Evolutionary conservation across 1,140 invertebrate genomes (phyloP).

Genomic region (Aphaenogaster ashmeadi): DNA sequence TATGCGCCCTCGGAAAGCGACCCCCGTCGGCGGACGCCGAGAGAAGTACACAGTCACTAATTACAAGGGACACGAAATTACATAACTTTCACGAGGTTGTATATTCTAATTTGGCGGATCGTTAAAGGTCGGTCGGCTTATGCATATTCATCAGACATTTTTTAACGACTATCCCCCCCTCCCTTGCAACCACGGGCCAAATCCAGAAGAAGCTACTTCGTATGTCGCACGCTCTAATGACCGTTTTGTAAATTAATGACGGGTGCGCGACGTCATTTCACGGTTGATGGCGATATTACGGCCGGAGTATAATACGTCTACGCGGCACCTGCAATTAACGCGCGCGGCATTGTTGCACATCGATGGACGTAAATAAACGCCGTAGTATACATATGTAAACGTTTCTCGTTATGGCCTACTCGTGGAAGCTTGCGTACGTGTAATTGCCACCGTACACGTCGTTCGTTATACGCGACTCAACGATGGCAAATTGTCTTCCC

Average conservation of each 20-base stretch:
- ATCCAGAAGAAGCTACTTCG: slow-evolving; percentile 58
- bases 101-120: slow-evolving; percentile 79
- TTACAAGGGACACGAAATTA: slow-evolving; percentile 76
- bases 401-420: slow-evolving; percentile 66
- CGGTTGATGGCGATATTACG: slow-evolving; percentile 64
- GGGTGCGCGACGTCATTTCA: slow-evolving; percentile 59
- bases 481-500: slow-evolving; percentile 58
- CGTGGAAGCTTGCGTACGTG: slow-evolving; percentile 29
- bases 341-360: slow-evolving; percentile 69
- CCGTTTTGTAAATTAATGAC: slow-evolving; percentile 76
- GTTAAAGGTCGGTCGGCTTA: slow-evolving; percentile 75
- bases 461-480: slow-evolving; percentile 66
- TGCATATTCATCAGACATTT: slow-evolving; percentile 77
- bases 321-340: slow-evolving; percentile 75
- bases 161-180: slow-evolving; percentile 67
- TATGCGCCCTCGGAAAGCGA: slow-evolving; percentile 67
- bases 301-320: slow-evolving; percentile 65
- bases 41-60: slow-evolving; percentile 63
- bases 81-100: slow-evolving; percentile 75
- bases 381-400: slow-evolving; percentile 4
- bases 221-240: slow-evolving; percentile 68
- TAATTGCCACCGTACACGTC: slow-evolving; percentile 63
- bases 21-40: slow-evolving; percentile 59
- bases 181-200: not conserved
- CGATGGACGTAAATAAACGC: slow-evolving; percentile 73